Evolutionary conservation across 2,113 vertebrate genomes (phyloP), one percentile per base, ranked within the genome.

Genomic region (Colistium nudipinnis): DNA sequence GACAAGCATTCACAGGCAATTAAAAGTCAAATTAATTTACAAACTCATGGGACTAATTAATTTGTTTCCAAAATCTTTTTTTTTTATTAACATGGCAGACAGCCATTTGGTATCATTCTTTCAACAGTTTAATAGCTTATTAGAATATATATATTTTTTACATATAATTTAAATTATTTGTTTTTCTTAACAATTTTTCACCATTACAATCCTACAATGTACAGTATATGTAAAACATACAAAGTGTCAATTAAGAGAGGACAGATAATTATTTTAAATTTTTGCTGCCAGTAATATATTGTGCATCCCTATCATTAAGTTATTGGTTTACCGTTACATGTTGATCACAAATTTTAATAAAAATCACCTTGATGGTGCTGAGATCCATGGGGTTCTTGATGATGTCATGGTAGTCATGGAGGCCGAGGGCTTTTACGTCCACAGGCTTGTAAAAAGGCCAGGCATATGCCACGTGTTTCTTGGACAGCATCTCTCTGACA

Each of bases 321-420:
- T 13, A 47, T 17, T 12, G 19, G 17, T 44, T 10, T 36, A 20
- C 6, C 13, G 9, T 27, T 7, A 22, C 19, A 54, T 35, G 16
- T 10, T 22, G 4, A 8, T 19, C n/a, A 16, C 2, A 12, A 7
- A 14, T 4, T 25, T 1, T 4, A 13, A 30, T 65, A 12, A 68
- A 64, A 84, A 7, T 88, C 65, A 96, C 95, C 91, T 96, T 97
- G 82, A 97, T 94, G 36, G 93, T 95, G 90, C 95, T 93, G 77
- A 98, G 95, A 83, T 98, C 96, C 95, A 97, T 98, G 57, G 96
- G 96, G 52, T 97, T 94, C 52, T 98, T 98, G 76, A 98, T 97
- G 90, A 97, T 97, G 62, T 96, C 95, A 16, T 95, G 92, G 82
- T 96, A 98, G 82, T 98, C 96, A 0, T 97, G 95, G 28, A 98